Evolutionary conservation across 2,888 invertebrate species (phyloP).

Genomic region (Syrphus vitripennis): DNA sequence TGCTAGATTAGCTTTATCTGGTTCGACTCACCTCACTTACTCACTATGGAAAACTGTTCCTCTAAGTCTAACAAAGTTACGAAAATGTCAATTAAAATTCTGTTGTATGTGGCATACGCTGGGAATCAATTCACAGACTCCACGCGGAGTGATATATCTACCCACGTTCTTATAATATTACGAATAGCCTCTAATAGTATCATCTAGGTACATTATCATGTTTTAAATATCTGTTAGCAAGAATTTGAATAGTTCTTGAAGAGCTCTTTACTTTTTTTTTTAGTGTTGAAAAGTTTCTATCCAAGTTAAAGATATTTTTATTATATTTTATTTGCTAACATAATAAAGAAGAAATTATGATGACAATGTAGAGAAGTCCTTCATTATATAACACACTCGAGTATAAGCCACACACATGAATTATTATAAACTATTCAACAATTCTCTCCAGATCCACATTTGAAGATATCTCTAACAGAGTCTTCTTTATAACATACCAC

Average conservation of each 20-base stretch:
- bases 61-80: too few relatives aligned
- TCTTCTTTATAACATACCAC: neutral
- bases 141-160: too few relatives aligned
- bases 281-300: neutral
- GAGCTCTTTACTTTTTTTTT: neutral
- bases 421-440: constrained; percentile 70
- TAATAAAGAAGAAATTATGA: constrained; percentile 61
- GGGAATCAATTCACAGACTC: too few relatives aligned
- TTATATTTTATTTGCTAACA: constrained; percentile 2
- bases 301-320: neutral
- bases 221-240: neutral
- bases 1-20: too few relatives aligned
- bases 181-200: too few relatives aligned
- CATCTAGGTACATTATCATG: too few relatives aligned
- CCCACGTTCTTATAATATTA: too few relatives aligned
- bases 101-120: too few relatives aligned
- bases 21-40: too few relatives aligned
- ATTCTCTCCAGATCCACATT: constrained; percentile 56
- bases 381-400: constrained; percentile 60
- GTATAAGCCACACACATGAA: constrained; percentile 32
- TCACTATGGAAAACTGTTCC: too few relatives aligned
- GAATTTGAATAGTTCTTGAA: neutral
- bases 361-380: constrained; percentile 57
- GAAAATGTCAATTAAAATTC: too few relatives aligned
- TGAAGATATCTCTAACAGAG: constrained; percentile 19